Base-by-base conservation (phyloP, 2,113 vertebrate genomes). In the Bufo bufo region DNA sequence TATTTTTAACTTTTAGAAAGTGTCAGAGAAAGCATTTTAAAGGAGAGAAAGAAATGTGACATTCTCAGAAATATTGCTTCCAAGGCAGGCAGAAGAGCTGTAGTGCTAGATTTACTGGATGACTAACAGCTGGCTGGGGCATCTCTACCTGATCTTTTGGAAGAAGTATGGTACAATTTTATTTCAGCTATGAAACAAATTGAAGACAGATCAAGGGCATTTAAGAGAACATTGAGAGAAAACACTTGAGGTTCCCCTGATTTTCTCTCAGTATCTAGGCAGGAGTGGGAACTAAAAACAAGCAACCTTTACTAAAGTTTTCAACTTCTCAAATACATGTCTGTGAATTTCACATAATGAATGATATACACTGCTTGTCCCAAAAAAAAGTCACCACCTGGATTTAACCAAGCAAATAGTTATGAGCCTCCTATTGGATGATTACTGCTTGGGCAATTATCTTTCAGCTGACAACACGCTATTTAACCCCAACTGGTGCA, bases 131-230 rank as follows among this genome's bases (percentile, higher is more conserved):
- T 77, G 71, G 17, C 45, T 47, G 45, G 71, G 66, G 17, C 72
- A 85, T 33, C 72, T 14, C 43, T 85, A 45, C 43, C 56, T 45
- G 23, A 69, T 66, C 75, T 66, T 78, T 52, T 77, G 56, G 75
- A 86, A 85, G 74, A 86, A 66, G 74, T 50, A 66, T 86, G 12
- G 85, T 47, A 45, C 59, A 50, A 23, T 78, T 86, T 52, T 85
- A 66, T 86, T 78, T 66, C 75, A 86, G 71, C 85, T 10, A 78
- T 78, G 59, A 66, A 78, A 78, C 43, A 86, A 86, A 86, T 47
- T 86, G 61, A 78, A 86, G 85, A 77, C 75, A 86, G 54, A 56
- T 86, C 75, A 86, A 86, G 85, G 85, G 6, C 84, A 47, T 85
- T 85, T 77, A 77, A 85, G n/a, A 50, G 13, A 52, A 78, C 45